Conservation (phyloP, 1,140 invertebrate species). For the Drosophila oshimai region DNA sequence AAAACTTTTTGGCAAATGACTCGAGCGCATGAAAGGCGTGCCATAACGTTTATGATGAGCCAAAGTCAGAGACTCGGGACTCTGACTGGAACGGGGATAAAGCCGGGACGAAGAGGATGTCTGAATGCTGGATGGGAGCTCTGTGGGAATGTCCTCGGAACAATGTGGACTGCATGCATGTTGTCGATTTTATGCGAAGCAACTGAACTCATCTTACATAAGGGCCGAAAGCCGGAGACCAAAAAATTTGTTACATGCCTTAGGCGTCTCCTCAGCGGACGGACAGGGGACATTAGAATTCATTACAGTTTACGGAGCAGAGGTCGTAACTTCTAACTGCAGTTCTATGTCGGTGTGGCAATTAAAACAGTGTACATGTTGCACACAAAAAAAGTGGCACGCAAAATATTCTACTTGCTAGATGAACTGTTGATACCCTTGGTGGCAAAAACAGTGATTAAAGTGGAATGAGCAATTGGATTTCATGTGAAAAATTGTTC, state of each 20-base stretch:
- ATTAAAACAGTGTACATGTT: slow-evolving; percentile 58
- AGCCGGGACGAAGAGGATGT: neutral
- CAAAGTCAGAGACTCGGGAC: neutral
- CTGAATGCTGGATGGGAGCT: neutral
- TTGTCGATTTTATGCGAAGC: slow-evolving; percentile 45
- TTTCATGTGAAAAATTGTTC: too few relatives aligned
- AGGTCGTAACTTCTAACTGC: slow-evolving; percentile 51
- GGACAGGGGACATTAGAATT: slow-evolving; percentile 66
- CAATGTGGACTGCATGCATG: slow-evolving; percentile 46
- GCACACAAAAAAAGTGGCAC: slow-evolving; percentile 22
- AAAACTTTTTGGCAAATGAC: slow-evolving; percentile 65
- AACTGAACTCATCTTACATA: neutral
- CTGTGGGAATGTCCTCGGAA: slow-evolving; percentile 8
- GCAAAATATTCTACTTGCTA: neutral
- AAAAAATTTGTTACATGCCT: slow-evolving; percentile 63
- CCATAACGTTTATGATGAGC: slow-evolving; percentile 54
- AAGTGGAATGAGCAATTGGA: too few relatives aligned
- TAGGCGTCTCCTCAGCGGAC: slow-evolving; percentile 19
- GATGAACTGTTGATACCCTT: slow-evolving; percentile 14
- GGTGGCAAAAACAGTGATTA: too few relatives aligned
- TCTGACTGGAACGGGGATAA: neutral
- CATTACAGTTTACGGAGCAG: slow-evolving; percentile 67
- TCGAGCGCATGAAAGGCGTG: slow-evolving; percentile 62
- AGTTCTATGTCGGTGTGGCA: slow-evolving; percentile 52
- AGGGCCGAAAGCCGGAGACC: slow-evolving; percentile 3